Evolutionary conservation across 2,113 vertebrate genomes (phyloP), one percentile per base, ranked within the genome.

Genomic region (Pandion haliaetus): DNA sequence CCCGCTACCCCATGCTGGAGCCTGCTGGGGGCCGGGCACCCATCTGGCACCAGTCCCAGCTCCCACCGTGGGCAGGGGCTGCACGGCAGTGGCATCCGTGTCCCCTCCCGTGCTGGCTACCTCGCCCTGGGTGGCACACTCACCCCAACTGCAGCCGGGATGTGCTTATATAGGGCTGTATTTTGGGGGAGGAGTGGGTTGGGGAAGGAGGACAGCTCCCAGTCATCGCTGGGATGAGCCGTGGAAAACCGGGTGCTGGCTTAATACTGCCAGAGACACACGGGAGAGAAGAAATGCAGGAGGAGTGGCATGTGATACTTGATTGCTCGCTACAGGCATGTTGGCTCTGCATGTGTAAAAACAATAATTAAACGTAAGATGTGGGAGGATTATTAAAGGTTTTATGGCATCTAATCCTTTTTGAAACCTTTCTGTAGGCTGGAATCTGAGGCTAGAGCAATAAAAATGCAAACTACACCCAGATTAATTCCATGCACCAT

Each of bases 341-440:
- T 97, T 97, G 96, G 96, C 96, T 94, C 81, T 9, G 96, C 93
- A 3, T 86, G 93, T 85, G 88, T 82, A 95, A 97, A 97, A 97
- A 97, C 93, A 97, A 93, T 97, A 95, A 97, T 97, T 97, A 97
- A 96, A 79, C 61, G 15, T 54, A 76, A 94, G 95, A 91, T 93
- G 95, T 97, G 96, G 97, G 97, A 90, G 93, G 93, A 95, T 96
- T 96, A 97, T 96, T 95, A 95, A 96, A 95, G 96, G 95, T 96
- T 95, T 97, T 95, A 96, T 94, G 88, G 95, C 91, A 90, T 95
- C 95, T 95, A 96, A 95, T 97, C 94, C 94, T 95, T 92, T 96
- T 88, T 88, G 87, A 95, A 96, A 96, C 97, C 95, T 94, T 95
- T 96, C 96, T 89, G 95, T 95, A 67, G 93, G 94, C 91, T 97